Conservation (phyloP, 64 coral and sea anemone species). For the Acropora yongei region DNA sequence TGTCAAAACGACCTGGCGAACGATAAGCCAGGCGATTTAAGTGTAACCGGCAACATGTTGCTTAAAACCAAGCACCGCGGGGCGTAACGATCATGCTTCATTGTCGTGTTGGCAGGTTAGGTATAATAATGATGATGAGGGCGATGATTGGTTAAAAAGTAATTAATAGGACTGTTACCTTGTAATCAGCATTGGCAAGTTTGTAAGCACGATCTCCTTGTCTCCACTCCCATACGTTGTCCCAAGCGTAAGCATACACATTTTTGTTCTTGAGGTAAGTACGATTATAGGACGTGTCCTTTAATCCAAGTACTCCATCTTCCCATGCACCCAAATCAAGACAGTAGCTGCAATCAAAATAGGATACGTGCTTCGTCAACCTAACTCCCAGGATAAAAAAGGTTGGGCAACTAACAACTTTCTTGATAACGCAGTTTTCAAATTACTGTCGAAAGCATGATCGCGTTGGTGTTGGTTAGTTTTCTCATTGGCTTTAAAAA, state of each 20-base stretch:
- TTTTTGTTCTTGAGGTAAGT: conserved; percentile 78
- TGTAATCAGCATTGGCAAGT: conserved; percentile 87
- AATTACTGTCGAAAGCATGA: too few relatives aligned
- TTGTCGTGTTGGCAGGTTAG: too few relatives aligned
- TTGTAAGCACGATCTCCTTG: conserved; percentile 92
- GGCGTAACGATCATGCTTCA: too few relatives aligned
- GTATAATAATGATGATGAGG: too few relatives aligned
- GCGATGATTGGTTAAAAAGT: too few relatives aligned
- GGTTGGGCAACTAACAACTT: too few relatives aligned
- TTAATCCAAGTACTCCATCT: conserved; percentile 85
- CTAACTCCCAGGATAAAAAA: too few relatives aligned
- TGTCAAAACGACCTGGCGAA: conserved; percentile 82
- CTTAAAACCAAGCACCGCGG: background rate
- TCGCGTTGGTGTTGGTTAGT: too few relatives aligned
- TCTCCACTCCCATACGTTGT: conserved; percentile 95
- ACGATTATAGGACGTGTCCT: conserved; percentile 87
- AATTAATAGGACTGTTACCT: conserved; percentile 40
- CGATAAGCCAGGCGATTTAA: background rate
- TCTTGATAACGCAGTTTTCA: too few relatives aligned
- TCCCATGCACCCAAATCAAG: conserved; percentile 89
- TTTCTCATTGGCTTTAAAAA: too few relatives aligned
- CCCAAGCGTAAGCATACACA: conserved; percentile 92
- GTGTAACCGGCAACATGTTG: background rate
- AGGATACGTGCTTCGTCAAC: background rate
- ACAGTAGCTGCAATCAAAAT: background rate